These are phyloP conservation scores for Allobates femoralis DNA, from an alignment of 2,797 vertebrate genomes.

Conservation along the genomic window DNA sequence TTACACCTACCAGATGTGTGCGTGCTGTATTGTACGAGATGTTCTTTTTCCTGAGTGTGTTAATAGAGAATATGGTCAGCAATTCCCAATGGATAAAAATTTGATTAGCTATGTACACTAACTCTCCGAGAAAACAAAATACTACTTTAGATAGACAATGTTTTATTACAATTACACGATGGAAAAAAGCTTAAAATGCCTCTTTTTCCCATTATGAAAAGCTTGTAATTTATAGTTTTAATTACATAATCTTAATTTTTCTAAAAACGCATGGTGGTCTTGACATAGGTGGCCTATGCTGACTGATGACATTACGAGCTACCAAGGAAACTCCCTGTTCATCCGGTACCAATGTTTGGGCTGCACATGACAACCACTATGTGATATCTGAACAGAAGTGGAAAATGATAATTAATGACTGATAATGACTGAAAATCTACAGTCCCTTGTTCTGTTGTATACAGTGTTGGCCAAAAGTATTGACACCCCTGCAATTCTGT, in stretches of 20 bases:
- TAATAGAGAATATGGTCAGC: background rate
- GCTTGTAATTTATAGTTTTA: background rate
- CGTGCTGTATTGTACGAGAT: background rate
- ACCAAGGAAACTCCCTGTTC: too few species aligned
- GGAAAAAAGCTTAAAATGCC: too few species aligned
- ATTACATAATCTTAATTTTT: background rate
- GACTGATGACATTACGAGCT: too few species aligned
- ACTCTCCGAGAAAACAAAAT: background rate
- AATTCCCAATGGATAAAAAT: constrained; percentile 13
- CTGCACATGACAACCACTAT: too few species aligned
- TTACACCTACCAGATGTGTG: constrained; percentile 10
- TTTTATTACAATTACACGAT: too few species aligned
- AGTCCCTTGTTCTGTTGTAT: background rate
- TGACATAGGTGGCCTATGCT: too few species aligned
- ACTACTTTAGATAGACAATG: background rate
- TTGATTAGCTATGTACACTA: background rate
- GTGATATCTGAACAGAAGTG: background rate
- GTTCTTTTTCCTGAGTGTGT: background rate
- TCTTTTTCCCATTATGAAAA: too few species aligned
- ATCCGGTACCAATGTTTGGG: background rate
- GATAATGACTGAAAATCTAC: background rate
- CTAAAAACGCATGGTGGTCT: too few species aligned
- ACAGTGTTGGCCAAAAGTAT: too few species aligned
- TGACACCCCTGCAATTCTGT: too few species aligned
- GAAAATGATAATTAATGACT: background rate